Base-by-base conservation (phyloP, 2,113 vertebrate genomes). In the Sclerurus mexicanus region DNA sequence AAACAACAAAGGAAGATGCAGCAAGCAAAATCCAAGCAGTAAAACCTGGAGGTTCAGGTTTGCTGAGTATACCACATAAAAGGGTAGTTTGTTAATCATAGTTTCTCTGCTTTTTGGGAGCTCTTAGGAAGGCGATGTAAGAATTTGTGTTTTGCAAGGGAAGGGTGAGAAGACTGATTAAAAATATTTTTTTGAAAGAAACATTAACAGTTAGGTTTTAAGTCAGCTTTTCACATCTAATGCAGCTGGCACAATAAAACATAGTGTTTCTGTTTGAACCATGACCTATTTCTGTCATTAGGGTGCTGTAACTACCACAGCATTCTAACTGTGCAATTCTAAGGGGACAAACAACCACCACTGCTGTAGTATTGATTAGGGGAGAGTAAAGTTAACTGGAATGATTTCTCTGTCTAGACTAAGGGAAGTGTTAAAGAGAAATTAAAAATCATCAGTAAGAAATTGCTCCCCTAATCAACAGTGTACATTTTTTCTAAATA, bases 1-100 rank as follows among this genome's bases (percentile, higher is more conserved):
- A 96, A 94, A 90, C 77, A 91, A 90, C 82, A 89, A 95, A 68
- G 49, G 76, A 77, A 91, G 53, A 87, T 87, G 63, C 87, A 95
- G 64, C 52, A 81, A 67, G 76, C 47, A 64, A 92, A 88, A 90
- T 63, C 23, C 35, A 67, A 88, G 64, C 46, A 9, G 0, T 66
- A 52, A 88, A 86, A 78, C 79, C 27, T 80, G 23, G 49, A 49
- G 50, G 30, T 81, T 76, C 67, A 39, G 55, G 39, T 85, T 76
- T 92, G 24, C 68, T 79, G 81, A 82, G 82, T 78, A 16, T 23
- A 35, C 30, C 44, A n/a, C 24, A 4, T 52, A 9, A 77, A 78
- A 63, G 50, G n/a, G 20, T 56, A 53, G 17, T 16, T 39, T 46
- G 53, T 81, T 87, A 78, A 39, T 84, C 52, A 46, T 6, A 71